These are phyloP conservation scores for Etheostoma nigrum DNA, from an alignment of 2,797 vertebrate species.

Conservation along the genomic window DNA sequence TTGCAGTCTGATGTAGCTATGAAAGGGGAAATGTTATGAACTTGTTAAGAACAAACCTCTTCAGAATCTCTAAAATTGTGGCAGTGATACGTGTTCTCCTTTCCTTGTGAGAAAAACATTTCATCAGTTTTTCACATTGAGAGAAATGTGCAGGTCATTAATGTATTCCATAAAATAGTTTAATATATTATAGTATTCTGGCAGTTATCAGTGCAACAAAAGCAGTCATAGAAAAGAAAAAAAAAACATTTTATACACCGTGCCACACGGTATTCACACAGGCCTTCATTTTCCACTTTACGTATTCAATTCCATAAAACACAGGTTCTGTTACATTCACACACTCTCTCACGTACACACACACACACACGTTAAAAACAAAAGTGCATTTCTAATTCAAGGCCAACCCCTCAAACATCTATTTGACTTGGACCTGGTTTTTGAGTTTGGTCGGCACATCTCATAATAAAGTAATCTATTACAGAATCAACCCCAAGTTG, in stretches of 20 bases:
- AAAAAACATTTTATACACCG: conserved; percentile 61
- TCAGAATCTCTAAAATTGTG: conserved; percentile 59
- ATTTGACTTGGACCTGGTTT: conserved; percentile 60
- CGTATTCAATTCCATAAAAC: conserved; percentile 51
- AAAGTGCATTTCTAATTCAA: conserved; percentile 81
- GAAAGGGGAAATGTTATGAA: conserved; percentile 29
- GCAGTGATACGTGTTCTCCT: conserved; percentile 67
- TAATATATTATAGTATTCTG: conserved; percentile 79
- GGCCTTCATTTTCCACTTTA: conserved; percentile 67
- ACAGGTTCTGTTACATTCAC: conserved; percentile 24
- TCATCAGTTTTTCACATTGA: conserved; percentile 42
- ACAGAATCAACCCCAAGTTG: conserved; percentile 15
- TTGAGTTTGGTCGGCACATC: conserved; percentile 82
- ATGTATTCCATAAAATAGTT: conserved; percentile 79
- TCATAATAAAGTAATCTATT: conserved; percentile 30
- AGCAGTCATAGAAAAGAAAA: conserved; percentile 74
- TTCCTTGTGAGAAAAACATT: conserved; percentile 38
- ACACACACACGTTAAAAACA: conserved; percentile 47
- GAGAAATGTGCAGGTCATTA: conserved; percentile 78
- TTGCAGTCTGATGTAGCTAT: conserved; percentile 44
- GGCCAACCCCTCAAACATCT: conserved; percentile 53
- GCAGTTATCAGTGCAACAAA: conserved; percentile 85
- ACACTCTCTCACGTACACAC: conserved; percentile 22
- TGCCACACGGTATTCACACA: conserved; percentile 63
- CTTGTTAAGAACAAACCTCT: conserved; percentile 31